Percentiles rank a stretch among this genome's conserved stretches.
Evolutionary conservation across 2,888 invertebrate genomes (phyloP).

Genomic region (Hypsopygia costalis): DNA sequence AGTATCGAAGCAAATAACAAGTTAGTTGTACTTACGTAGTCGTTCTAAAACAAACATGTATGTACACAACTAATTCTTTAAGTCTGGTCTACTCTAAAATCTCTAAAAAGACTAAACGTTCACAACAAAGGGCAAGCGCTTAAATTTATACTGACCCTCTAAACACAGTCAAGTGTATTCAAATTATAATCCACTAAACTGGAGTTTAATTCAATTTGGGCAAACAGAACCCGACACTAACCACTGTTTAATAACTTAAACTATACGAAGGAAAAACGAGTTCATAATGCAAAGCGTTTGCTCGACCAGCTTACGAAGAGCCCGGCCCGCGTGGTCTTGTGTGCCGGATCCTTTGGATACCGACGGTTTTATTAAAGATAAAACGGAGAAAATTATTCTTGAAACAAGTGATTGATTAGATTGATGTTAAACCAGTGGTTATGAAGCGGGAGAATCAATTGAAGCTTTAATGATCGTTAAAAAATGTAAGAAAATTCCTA

Average conservation of each 20-base stretch:
- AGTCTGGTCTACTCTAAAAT: too few relatives aligned
- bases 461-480: too few relatives aligned
- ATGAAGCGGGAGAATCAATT: too few relatives aligned
- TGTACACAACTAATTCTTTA: too few relatives aligned
- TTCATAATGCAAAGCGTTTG: constrained; percentile 2
- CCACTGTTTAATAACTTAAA: constrained; percentile 10
- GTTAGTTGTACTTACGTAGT: too few relatives aligned
- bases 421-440: too few relatives aligned
- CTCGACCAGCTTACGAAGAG: neutral
- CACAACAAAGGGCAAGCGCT: neutral
- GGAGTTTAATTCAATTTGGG: constrained; percentile 9
- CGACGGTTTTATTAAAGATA: neutral
- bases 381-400: neutral
- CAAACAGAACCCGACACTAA: constrained; percentile 9
- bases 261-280: constrained; percentile 9
- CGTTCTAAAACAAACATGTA: too few relatives aligned
- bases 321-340: neutral
- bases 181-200: constrained; percentile 8
- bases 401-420: neutral
- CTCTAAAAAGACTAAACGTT: too few relatives aligned
- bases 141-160: neutral
- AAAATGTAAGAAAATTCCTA: too few relatives aligned
- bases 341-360: neutral
- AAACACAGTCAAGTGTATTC: neutral
- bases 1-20: too few relatives aligned